Conservation (phyloP, 2,113 vertebrate genomes). For the Halichoeres trimaculatus region DNA sequence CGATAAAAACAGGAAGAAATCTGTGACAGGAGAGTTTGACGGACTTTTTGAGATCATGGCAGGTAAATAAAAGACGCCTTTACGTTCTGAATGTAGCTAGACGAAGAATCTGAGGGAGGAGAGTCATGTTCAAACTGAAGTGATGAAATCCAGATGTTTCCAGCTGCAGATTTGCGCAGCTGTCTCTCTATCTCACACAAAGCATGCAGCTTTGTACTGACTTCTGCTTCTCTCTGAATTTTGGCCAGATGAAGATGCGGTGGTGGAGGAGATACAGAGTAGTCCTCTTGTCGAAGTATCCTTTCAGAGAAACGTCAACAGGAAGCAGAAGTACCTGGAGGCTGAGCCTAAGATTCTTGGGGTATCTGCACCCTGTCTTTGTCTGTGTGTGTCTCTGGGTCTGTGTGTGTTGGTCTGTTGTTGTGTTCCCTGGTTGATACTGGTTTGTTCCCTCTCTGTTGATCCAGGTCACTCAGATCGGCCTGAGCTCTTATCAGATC, state of each 20-base stretch:
- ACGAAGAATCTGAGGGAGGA: neutral
- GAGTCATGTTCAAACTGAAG: neutral
- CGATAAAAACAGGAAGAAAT: neutral
- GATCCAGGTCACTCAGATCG: constrained; percentile 78
- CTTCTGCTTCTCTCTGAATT: neutral
- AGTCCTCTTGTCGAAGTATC: constrained; percentile 68
- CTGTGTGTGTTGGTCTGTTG: neutral
- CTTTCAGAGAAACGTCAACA: constrained; percentile 71
- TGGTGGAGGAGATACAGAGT: constrained; percentile 4
- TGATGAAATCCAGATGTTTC: constrained; percentile 49
- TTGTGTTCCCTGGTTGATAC: neutral
- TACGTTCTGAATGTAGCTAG: too few species aligned
- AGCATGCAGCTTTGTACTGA: too few species aligned
- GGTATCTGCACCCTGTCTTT: constrained; percentile 44
- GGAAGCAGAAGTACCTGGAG: constrained; percentile 79
- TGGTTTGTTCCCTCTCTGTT: neutral
- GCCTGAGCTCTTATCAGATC: constrained; percentile 63
- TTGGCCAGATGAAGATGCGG: constrained; percentile 47
- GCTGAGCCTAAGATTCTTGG: constrained; percentile 82
- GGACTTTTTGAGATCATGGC: constrained; percentile 22
- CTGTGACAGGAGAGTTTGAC: fast-evolving
- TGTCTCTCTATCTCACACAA: neutral
- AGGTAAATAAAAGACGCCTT: constrained; percentile 38
- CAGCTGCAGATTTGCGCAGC: neutral
- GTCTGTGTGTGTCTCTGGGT: too few species aligned